A percentile compares a stretch with the other conserved stretches of the same genome.
These are phyloP conservation scores for Bambusicola thoracicus DNA, from an alignment of 2,113 vertebrate genomes.

Conservation along the genomic window DNA sequence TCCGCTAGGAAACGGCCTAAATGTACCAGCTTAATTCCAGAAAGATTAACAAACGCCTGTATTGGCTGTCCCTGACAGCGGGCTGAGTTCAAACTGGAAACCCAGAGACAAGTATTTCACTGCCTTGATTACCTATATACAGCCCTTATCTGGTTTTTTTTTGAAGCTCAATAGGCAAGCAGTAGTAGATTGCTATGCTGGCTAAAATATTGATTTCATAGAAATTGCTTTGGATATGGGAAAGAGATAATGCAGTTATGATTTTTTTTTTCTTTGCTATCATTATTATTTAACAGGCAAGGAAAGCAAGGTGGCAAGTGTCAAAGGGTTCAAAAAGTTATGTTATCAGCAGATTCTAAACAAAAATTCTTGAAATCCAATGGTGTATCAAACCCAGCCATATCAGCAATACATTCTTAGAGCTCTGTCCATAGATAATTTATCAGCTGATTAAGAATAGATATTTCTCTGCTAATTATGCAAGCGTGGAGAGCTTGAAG, in stretches of 20 bases:
- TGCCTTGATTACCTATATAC: not conserved
- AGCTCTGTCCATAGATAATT: slow-evolving; percentile 16
- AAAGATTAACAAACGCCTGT: not conserved
- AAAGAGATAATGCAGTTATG: not conserved
- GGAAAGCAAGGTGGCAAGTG: not conserved
- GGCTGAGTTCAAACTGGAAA: not conserved
- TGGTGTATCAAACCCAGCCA: not conserved
- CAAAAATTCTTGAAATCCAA: not conserved
- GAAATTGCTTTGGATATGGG: not conserved
- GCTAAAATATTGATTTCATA: not conserved
- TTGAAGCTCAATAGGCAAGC: not conserved
- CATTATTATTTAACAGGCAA: not conserved
- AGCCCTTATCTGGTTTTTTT: not conserved
- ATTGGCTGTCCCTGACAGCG: not conserved
- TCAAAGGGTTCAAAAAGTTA: not conserved
- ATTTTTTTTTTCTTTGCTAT: not conserved
- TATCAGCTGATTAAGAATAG: slow-evolving; percentile 41
- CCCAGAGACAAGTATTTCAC: not conserved
- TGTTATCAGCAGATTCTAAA: not conserved
- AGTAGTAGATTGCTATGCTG: not conserved
- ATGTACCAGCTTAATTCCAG: not conserved
- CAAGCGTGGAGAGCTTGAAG: not conserved
- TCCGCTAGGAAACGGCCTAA: not conserved
- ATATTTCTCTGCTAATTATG: not conserved
- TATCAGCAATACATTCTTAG: not conserved